Conservation (phyloP, 2,797 vertebrate species). For the Hipposideros larvatus region DNA sequence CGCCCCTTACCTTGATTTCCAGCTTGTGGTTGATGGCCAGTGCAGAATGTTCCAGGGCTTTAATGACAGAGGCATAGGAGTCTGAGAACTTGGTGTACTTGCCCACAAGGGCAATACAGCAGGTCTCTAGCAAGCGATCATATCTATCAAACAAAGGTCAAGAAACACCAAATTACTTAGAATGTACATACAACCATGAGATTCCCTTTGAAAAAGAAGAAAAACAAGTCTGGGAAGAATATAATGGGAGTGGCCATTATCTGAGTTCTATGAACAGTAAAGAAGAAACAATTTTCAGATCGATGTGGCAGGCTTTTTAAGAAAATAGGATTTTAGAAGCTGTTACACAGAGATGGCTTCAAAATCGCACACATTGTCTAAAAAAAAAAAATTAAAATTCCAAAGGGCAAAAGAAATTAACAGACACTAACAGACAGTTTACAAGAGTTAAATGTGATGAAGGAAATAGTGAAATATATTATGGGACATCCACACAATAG, state of each 20-base stretch:
- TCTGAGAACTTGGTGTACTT: slow-evolving; percentile 98
- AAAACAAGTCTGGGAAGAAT: slow-evolving; percentile 48
- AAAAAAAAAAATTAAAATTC: neutral
- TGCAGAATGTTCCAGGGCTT: slow-evolving; percentile 97
- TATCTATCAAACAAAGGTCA: slow-evolving; percentile 88
- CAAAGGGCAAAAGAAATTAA: neutral
- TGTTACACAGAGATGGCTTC: neutral
- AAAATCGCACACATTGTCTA: neutral
- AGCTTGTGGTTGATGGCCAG: slow-evolving; percentile 97
- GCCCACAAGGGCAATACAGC: slow-evolving; percentile 96
- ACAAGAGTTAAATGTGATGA: neutral
- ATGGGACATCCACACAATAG: neutral
- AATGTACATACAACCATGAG: neutral
- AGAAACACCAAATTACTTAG: slow-evolving; percentile 5
- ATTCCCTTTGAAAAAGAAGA: slow-evolving; percentile 1
- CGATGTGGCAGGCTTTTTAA: neutral
- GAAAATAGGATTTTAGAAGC: neutral
- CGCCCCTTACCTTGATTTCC: slow-evolving; percentile 93
- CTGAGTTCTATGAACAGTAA: neutral
- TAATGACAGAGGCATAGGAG: slow-evolving; percentile 98
- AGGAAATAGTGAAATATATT: neutral
- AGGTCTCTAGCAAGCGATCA: slow-evolving; percentile 94
- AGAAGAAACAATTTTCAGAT: slow-evolving; percentile 34
- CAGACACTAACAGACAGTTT: neutral
- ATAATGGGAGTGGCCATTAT: neutral